Percentiles rank a stretch among this genome's conserved stretches.
Conservation (phyloP, 2,888 invertebrate genomes). For the Ceramica pisi region DNA sequence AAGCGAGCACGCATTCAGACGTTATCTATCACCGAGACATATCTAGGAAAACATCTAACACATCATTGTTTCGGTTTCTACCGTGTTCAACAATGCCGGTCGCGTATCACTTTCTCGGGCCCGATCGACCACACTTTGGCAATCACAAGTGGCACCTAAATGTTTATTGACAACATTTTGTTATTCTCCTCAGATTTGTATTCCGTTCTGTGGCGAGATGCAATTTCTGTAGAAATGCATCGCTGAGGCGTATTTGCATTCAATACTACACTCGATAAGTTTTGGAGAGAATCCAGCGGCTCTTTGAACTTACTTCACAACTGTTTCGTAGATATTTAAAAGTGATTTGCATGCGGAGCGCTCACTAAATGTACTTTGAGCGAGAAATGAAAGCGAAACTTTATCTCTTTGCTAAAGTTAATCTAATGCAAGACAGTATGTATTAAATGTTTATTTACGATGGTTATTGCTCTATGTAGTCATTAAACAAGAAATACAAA, state of each 20-base stretch:
- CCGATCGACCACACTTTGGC: slow-evolving; percentile 74
- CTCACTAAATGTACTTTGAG: slow-evolving; percentile 26
- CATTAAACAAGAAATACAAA: neutral
- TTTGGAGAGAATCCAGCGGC: slow-evolving; percentile 59
- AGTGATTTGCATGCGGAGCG: slow-evolving; percentile 52
- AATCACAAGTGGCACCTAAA: slow-evolving; percentile 73
- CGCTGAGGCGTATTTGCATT: slow-evolving; percentile 36
- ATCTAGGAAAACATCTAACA: slow-evolving; percentile 55
- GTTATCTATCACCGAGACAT: slow-evolving; percentile 54
- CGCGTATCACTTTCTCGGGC: slow-evolving; percentile 83
- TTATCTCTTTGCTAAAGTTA: slow-evolving; percentile 22
- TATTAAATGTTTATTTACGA: neutral
- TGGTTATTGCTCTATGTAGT: neutral
- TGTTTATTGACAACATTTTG: slow-evolving; percentile 75
- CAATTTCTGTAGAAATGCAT: slow-evolving; percentile 60
- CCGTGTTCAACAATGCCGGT: slow-evolving; percentile 68
- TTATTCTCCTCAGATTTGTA: slow-evolving; percentile 65
- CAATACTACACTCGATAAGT: slow-evolving; percentile 38
- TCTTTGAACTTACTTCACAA: slow-evolving; percentile 46
- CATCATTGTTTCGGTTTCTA: slow-evolving; percentile 45
- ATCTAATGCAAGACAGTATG: neutral
- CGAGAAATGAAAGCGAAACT: slow-evolving; percentile 51
- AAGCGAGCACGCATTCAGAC: slow-evolving; percentile 29
- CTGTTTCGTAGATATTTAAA: slow-evolving; percentile 49
- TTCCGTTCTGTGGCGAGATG: slow-evolving; percentile 54